Percentiles rank a stretch among this genome's conserved stretches.
These are phyloP conservation scores for Drosophila barbarae DNA, from an alignment of 2,888 invertebrate species.

Conservation along the genomic window DNA sequence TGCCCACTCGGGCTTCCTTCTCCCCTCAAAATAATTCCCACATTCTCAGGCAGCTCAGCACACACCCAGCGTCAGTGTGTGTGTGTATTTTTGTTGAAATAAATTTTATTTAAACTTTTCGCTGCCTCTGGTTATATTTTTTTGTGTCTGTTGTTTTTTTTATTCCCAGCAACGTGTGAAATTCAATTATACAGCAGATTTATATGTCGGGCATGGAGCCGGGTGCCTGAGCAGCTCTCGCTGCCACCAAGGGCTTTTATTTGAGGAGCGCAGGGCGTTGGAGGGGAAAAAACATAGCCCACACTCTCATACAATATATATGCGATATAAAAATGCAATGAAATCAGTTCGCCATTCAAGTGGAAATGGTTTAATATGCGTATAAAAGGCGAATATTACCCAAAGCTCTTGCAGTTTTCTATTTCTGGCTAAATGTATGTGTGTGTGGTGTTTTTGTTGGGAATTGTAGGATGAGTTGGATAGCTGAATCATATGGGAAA, in stretches of 20 bases:
- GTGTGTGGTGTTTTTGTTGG: background rate
- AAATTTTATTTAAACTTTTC: conserved; percentile 74
- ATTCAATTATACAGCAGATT: conserved; percentile 70
- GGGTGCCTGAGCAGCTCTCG: conserved; percentile 20
- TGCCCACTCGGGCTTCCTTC: conserved; percentile 1
- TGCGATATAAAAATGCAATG: conserved; percentile 54
- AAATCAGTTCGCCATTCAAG: conserved; percentile 67
- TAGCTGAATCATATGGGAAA: background rate
- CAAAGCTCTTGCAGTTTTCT: conserved; percentile 40
- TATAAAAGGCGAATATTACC: conserved; percentile 60
- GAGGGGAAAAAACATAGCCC: conserved; percentile 12
- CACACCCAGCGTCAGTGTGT: conserved; percentile 29
- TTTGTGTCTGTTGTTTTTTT: conserved; percentile 38
- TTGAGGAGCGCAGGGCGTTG: conserved; percentile 12
- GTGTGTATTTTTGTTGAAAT: conserved; percentile 67
- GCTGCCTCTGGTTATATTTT: conserved; percentile 52
- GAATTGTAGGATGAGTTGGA: background rate
- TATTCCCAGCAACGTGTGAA: conserved; percentile 63
- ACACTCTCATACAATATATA: conserved; percentile 7
- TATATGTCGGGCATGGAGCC: conserved; percentile 64
- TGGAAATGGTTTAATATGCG: conserved; percentile 70
- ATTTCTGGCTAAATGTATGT: conserved; percentile 9
- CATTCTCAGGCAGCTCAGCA: conserved; percentile 43
- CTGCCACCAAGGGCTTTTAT: conserved; percentile 29
- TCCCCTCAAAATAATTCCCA: conserved; percentile 53